phyloP scores from a whole-genome alignment of 2,888 invertebrate species.

The Aphrophora alni region DNA sequence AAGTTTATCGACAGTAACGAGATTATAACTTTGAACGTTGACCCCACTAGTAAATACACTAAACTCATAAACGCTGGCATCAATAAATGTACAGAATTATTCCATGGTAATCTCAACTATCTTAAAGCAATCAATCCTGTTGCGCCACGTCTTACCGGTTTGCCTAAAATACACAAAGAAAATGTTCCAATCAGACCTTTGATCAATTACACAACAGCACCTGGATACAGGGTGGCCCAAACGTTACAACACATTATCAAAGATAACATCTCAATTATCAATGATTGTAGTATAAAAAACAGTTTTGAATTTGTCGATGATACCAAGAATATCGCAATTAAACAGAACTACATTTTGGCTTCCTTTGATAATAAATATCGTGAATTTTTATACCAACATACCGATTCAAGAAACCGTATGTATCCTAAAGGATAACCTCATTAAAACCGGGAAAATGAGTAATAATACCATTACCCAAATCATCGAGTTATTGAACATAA shows the following conservation, averaged over 20 bases:
- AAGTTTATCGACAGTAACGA: background rate
- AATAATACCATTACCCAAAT: background rate
- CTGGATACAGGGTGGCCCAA: background rate
- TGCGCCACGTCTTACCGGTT: background rate
- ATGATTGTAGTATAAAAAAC: slow-evolving; percentile 6
- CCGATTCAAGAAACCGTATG: background rate
- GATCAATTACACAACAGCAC: slow-evolving; percentile 4
- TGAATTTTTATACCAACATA: slow-evolving; percentile 19
- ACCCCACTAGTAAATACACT: slow-evolving; percentile 17
- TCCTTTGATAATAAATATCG: slow-evolving; percentile 25
- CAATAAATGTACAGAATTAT: background rate
- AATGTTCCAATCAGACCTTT: slow-evolving; percentile 6
- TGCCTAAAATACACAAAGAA: slow-evolving; percentile 15
- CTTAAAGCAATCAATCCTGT: background rate
- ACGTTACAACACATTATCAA: background rate
- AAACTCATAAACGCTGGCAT: background rate
- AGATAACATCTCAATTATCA: background rate
- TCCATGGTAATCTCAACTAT: background rate
- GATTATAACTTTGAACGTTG: background rate
- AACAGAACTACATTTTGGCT: slow-evolving; percentile 4
- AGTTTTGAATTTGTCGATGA: slow-evolving; percentile 3
- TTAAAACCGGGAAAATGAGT: background rate
- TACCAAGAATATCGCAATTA: slow-evolving; percentile 3
- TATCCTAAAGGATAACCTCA: background rate
- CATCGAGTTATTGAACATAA: background rate